phyloP scores from a whole-genome alignment of 2,113 vertebrate genomes.

The Sakesphorus luctuosus region DNA sequence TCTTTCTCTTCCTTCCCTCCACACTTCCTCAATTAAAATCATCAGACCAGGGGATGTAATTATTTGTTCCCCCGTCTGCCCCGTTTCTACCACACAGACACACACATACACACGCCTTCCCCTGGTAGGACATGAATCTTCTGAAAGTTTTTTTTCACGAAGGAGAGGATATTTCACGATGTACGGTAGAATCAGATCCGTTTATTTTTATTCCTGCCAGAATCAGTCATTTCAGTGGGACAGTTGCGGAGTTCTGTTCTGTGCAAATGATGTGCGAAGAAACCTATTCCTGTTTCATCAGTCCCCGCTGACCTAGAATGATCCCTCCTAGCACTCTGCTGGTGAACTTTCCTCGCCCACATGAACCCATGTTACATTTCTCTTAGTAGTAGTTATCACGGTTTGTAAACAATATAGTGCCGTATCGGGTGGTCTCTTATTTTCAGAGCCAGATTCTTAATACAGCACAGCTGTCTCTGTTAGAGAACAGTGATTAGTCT shows the following conservation, averaged over 20 bases:
- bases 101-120: neutral
- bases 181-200: rapidly evolving
- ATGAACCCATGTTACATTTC: rapidly evolving
- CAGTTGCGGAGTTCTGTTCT: neutral
- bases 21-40: neutral
- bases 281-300: neutral
- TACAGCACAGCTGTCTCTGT: neutral
- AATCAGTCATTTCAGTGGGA: rapidly evolving
- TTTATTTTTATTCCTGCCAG: neutral
- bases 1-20: neutral
- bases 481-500: neutral
- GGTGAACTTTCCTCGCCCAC: neutral
- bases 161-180: rapidly evolving
- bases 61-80: rapidly evolving
- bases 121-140: rapidly evolving
- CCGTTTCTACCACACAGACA: neutral
- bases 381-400: neutral
- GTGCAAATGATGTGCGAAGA: neutral
- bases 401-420: neutral
- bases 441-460: neutral
- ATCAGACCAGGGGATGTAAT: neutral
- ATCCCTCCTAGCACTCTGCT: neutral
- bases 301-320: neutral
- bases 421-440: neutral
- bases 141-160: neutral